Evolutionary conservation across 2,113 vertebrate genomes (phyloP).

Genomic region (Corythornis vintsioides): DNA sequence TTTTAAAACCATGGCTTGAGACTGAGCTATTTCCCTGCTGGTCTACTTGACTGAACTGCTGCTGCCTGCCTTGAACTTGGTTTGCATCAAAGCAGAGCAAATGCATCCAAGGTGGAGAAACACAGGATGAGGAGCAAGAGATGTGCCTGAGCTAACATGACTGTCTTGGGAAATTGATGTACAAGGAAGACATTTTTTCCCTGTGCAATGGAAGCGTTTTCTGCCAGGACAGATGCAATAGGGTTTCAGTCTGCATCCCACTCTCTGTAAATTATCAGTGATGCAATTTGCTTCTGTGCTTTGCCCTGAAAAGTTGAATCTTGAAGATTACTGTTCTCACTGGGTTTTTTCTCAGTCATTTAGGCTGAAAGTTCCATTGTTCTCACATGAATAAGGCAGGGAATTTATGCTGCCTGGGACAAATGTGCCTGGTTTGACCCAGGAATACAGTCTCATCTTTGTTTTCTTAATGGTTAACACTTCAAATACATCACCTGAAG

Average conservation of each 20-base stretch:
- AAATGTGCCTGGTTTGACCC: not conserved
- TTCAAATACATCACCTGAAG: not conserved
- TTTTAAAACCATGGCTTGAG: not conserved
- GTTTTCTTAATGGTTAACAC: not conserved
- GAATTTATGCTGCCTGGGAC: not conserved
- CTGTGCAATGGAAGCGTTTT: not conserved
- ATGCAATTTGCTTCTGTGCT: not conserved
- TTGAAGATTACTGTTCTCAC: not conserved
- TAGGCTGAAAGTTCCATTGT: not conserved
- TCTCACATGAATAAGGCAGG: not conserved
- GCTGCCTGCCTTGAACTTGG: not conserved
- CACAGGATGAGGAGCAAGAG: not conserved
- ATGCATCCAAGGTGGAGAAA: not conserved
- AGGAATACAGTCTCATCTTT: not conserved
- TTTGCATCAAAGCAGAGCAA: not conserved
- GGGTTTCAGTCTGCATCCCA: accelerated
- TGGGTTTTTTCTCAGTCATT: not conserved
- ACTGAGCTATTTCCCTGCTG: not conserved
- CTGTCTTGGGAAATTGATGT: not conserved
- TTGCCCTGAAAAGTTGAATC: not conserved
- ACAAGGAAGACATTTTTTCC: not conserved
- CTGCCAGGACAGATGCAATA: not conserved
- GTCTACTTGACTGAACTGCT: not conserved
- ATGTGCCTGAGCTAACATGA: not conserved
- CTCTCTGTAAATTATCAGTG: not conserved